Evolutionary conservation across 2,797 vertebrate species (phyloP).

Genomic region (Bradypus variegatus): DNA sequence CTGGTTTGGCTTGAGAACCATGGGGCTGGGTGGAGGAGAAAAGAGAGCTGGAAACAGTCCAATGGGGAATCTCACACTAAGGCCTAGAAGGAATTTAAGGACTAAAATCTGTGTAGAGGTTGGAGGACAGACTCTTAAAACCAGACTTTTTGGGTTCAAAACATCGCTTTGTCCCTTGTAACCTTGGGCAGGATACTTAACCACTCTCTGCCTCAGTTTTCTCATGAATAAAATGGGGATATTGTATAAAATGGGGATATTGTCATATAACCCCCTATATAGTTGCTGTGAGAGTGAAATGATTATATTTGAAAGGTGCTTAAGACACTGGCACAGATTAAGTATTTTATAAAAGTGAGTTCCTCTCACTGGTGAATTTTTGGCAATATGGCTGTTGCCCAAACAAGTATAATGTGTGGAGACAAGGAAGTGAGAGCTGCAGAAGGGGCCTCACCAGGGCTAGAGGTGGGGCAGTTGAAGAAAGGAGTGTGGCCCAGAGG

Average conservation of each 20-base stretch:
- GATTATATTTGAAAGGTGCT: neutral
- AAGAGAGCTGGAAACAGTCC: neutral
- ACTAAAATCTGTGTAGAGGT: too few relatives aligned
- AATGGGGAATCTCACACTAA: rapidly evolving
- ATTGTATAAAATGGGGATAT: neutral
- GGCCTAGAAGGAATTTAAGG: neutral
- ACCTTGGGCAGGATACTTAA: neutral
- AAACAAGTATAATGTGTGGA: neutral
- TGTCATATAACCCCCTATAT: neutral
- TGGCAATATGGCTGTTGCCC: neutral
- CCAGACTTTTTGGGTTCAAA: neutral
- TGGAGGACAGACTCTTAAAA: neutral
- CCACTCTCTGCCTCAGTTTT: neutral
- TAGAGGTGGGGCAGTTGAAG: neutral
- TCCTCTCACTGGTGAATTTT: neutral
- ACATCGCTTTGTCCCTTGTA: neutral
- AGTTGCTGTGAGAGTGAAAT: neutral
- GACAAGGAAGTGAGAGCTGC: neutral
- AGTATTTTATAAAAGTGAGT: neutral
- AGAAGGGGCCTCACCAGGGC: neutral
- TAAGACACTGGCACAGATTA: neutral
- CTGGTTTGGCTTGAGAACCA: neutral
- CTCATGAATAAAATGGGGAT: neutral
- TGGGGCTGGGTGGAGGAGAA: neutral
- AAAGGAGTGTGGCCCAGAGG: neutral